A percentile compares a stretch with the other conserved stretches of the same genome.
phyloP scores from a whole-genome alignment of 1,140 invertebrate genomes.

The Elymnias hypermnestra region DNA sequence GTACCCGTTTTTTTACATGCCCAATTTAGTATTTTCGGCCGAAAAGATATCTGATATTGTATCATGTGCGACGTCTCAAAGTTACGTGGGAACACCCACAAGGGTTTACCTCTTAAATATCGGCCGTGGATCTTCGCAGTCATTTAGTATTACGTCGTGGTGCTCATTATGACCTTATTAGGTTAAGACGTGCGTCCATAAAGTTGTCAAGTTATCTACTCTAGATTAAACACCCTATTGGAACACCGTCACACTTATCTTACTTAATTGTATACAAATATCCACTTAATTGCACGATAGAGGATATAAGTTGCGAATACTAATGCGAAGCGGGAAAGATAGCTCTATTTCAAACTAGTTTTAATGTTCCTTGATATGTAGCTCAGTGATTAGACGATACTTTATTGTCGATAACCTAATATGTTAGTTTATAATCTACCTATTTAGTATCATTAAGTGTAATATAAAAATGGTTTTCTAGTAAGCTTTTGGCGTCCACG shows the following conservation, averaged over 20 bases:
- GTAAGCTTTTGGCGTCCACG: too few relatives aligned
- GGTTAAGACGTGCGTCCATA: constrained; percentile 10
- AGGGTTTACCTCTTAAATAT: constrained; percentile 13
- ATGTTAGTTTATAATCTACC: too few relatives aligned
- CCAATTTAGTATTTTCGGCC: constrained; percentile 46
- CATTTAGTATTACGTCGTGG: constrained; percentile 19
- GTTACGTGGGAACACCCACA: constrained; percentile 20
- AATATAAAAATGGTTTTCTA: too few relatives aligned
- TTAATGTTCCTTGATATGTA: too few relatives aligned
- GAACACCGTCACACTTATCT: constrained; percentile 12
- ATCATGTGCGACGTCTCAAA: constrained; percentile 7
- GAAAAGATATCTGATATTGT: constrained; percentile 24
- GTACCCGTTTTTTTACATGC: constrained; percentile 39
- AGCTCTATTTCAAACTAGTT: background rate
- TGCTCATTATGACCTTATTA: constrained; percentile 26
- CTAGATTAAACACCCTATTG: constrained; percentile 11
- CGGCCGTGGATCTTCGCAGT: constrained; percentile 14
- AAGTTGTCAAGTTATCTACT: constrained; percentile 9
- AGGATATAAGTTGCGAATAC: constrained; percentile 6
- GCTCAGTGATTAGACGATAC: too few relatives aligned
- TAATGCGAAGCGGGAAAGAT: constrained; percentile 1
- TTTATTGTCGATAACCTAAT: too few relatives aligned
- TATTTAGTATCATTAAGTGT: too few relatives aligned
- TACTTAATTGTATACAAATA: constrained; percentile 15
- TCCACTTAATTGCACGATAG: constrained; percentile 9